Base-by-base conservation (phyloP, 2,113 vertebrate genomes). In the Xiphias gladius region DNA sequence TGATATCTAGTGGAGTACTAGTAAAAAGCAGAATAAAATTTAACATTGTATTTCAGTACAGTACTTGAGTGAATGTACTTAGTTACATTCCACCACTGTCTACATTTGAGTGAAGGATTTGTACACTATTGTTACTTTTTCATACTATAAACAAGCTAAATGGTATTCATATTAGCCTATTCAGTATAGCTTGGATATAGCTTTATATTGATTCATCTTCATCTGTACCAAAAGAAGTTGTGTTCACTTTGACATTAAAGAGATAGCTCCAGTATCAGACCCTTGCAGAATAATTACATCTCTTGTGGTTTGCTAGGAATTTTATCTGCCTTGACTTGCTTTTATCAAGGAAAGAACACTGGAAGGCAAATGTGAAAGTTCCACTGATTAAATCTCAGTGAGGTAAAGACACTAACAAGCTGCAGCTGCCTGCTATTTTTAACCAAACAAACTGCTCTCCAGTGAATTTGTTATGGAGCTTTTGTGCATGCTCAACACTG, bases 351-450 rank as follows among this genome's bases (percentile, higher is more conserved):
- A 57, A 24, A n/a, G 32, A 75, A 74, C 50, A 72, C 39, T 54
- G 37, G 26, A 77, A 73, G 52, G 28, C 59, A 75, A 90, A 82
- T 37, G 58, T 64, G 24, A 54, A 80, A 76, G 28, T 77, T 79
- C 62, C 69, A 58, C 32, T 69, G 24, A 79, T 88, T 55, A 85
- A 72, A 58, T 76, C 75, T 54, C 67, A 74, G 35, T 65, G 65
- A 72, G 22, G 10, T 73, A 24, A 76, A 87, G 59, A 79, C 69
- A 80, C 48, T 63, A 86, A 80, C 82, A 86, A 85, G 83, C 80
- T 63, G 39, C 88, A 92, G 91, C 87, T 88, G 81, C 43, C 11
- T 70, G 76, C 87, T 95, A 85, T 91, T 94, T 94, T 87, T 91
- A 92, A 80, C 82, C 30, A 19, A 79, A 58, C 66, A 48, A n/a